Evolutionary conservation across 1,140 invertebrate genomes (phyloP).

Genomic region (Lepidotrigona ventralis): DNA sequence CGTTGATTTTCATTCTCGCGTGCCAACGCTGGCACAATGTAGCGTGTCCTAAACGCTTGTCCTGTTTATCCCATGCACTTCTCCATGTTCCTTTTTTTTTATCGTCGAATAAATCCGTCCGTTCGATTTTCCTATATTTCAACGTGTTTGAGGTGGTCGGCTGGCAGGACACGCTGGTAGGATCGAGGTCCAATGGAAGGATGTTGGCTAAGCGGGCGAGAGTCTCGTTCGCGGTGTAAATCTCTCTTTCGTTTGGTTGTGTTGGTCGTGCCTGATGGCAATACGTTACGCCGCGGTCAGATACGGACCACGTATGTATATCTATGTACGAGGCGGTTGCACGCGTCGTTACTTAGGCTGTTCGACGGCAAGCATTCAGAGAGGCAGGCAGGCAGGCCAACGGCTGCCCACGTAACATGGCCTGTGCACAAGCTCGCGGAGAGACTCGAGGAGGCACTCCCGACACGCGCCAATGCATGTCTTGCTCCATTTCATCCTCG

Average conservation of each 20-base stretch:
- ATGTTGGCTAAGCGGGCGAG: background rate
- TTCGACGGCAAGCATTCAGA: slow-evolving; percentile 33
- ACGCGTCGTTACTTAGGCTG: slow-evolving; percentile 52
- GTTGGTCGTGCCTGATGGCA: slow-evolving; percentile 42
- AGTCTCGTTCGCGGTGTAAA: slow-evolving; percentile 2
- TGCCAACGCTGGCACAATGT: background rate
- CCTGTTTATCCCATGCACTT: background rate
- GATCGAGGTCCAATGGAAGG: background rate
- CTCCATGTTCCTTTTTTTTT: background rate
- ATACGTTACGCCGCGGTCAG: slow-evolving; percentile 23
- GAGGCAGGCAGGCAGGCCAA: background rate
- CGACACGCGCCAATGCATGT: slow-evolving; percentile 79
- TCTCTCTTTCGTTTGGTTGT: slow-evolving; percentile 27
- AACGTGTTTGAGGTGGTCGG: background rate
- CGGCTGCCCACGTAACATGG: slow-evolving; percentile 59
- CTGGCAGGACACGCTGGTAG: background rate
- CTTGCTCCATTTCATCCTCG: slow-evolving; percentile 78
- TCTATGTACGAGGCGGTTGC: slow-evolving; percentile 51
- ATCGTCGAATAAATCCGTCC: slow-evolving; percentile 27
- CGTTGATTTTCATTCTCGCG: background rate
- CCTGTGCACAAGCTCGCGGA: slow-evolving; percentile 35
- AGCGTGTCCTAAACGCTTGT: slow-evolving; percentile 21
- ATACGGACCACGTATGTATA: slow-evolving; percentile 24
- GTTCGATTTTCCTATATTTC: slow-evolving; percentile 11
- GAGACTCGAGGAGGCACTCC: slow-evolving; percentile 71